These are phyloP conservation scores for Oceanodroma tethys DNA, from an alignment of 2,113 vertebrate species.

Conservation along the genomic window DNA sequence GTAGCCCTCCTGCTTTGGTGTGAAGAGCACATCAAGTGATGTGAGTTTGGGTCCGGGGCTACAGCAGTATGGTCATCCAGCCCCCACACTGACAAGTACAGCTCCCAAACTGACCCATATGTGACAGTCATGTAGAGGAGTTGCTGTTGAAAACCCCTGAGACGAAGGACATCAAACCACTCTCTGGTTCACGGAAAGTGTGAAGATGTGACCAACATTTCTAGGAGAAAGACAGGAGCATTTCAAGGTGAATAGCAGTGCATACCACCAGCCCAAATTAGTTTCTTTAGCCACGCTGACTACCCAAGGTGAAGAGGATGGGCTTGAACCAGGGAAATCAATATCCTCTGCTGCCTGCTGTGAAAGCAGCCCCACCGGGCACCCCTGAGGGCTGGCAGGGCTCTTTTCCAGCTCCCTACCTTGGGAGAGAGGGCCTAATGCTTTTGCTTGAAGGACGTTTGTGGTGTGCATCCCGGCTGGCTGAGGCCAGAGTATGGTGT, in stretches of 20 bases:
- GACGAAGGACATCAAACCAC: neutral
- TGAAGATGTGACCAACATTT: neutral
- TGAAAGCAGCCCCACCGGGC: rapidly evolving
- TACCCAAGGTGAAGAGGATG: neutral
- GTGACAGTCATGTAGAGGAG: neutral
- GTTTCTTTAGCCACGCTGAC: neutral
- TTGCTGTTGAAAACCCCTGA: neutral
- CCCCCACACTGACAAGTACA: neutral
- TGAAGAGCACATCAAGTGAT: neutral
- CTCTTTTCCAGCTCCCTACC: neutral
- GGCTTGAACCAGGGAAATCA: neutral
- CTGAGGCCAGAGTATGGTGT: rapidly evolving
- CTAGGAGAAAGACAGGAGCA: neutral
- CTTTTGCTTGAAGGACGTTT: neutral
- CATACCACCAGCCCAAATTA: neutral
- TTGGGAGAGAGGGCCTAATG: neutral
- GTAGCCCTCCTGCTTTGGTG: neutral
- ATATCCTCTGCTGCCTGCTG: neutral
- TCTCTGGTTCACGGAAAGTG: neutral
- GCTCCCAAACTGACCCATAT: neutral
- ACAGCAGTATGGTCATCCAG: neutral
- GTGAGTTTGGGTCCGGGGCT: neutral
- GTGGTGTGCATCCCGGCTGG: neutral
- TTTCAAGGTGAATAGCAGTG: neutral
- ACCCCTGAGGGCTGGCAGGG: neutral